These are phyloP conservation scores for Acanthopagrus latus DNA, from an alignment of 2,797 vertebrate species.

Conservation along the genomic window DNA sequence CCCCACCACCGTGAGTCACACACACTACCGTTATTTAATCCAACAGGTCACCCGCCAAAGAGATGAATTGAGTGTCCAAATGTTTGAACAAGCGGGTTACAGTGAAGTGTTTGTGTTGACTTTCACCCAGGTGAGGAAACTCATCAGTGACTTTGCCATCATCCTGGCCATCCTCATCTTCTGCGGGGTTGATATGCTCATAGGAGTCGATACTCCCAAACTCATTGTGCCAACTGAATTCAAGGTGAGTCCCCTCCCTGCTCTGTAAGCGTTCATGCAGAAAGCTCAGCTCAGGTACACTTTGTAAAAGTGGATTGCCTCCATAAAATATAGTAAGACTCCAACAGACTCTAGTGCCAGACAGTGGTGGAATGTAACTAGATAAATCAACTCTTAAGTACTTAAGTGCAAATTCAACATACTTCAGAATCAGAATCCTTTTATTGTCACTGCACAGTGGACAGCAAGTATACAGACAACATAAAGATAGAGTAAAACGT, in stretches of 20 bases:
- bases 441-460: no score
- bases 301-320: not conserved
- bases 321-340: not conserved
- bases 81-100: slow-evolving; percentile 6
- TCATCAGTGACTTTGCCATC: slow-evolving; percentile 99
- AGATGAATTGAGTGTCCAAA: not conserved
- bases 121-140: slow-evolving; percentile 91
- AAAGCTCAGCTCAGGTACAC: not conserved
- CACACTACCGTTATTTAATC: not conserved
- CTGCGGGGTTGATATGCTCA: slow-evolving; percentile 92
- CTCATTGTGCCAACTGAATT: slow-evolving; percentile 97
- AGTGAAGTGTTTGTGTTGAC: slow-evolving; percentile 11
- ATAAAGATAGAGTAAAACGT: no score
- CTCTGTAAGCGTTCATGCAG: no score
- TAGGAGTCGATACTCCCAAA: slow-evolving; percentile 97
- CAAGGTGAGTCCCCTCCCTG: slow-evolving; percentile 85
- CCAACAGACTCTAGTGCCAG: not conserved
- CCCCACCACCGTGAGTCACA: slow-evolving; percentile 92
- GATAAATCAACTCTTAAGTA: no score
- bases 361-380: no score
- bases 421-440: no score
- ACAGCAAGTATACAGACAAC: no score
- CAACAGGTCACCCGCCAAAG: not conserved
- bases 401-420: no score
- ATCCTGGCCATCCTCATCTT: slow-evolving; percentile 97